A percentile compares a stretch with the other conserved stretches of the same genome.
phyloP scores from a whole-genome alignment of 2,888 invertebrate species.

The Netelia fuscicornis region DNA sequence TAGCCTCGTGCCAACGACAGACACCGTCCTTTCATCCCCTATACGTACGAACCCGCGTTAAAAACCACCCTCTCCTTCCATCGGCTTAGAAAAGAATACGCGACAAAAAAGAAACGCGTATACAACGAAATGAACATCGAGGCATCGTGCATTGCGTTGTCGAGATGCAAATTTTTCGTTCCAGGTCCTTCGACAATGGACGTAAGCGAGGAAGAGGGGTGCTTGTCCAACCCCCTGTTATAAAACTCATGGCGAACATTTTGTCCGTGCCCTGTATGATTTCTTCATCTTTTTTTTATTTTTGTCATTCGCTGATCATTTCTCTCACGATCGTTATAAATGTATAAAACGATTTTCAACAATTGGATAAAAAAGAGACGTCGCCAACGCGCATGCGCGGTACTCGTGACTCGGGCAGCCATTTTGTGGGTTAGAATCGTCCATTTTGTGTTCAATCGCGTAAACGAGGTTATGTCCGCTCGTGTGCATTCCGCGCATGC shows the following conservation, averaged over 20 bases:
- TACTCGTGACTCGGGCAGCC: neutral
- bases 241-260: constrained; percentile 4
- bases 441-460: neutral
- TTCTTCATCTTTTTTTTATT: constrained; percentile 18
- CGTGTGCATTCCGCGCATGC: neutral
- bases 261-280: neutral
- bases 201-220: constrained; percentile 9
- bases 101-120: constrained; percentile 53
- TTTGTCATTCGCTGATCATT: constrained; percentile 27
- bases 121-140: constrained; percentile 65
- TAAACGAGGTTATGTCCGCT: constrained; percentile 21
- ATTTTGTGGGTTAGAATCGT: too few relatives aligned
- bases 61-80: constrained; percentile 56
- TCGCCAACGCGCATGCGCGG: neutral
- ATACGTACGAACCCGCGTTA: constrained; percentile 21
- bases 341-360: too few relatives aligned
- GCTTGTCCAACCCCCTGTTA: constrained; percentile 20
- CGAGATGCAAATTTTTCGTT: constrained; percentile 63
- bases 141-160: constrained; percentile 50
- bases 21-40: constrained; percentile 64
- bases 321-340: neutral
- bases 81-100: constrained; percentile 50
- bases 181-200: constrained; percentile 56
- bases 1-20: constrained; percentile 67
- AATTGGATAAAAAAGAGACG: too few relatives aligned